phyloP scores from a whole-genome alignment of 2,888 invertebrate genomes.

The Tubulanus polymorphus region DNA sequence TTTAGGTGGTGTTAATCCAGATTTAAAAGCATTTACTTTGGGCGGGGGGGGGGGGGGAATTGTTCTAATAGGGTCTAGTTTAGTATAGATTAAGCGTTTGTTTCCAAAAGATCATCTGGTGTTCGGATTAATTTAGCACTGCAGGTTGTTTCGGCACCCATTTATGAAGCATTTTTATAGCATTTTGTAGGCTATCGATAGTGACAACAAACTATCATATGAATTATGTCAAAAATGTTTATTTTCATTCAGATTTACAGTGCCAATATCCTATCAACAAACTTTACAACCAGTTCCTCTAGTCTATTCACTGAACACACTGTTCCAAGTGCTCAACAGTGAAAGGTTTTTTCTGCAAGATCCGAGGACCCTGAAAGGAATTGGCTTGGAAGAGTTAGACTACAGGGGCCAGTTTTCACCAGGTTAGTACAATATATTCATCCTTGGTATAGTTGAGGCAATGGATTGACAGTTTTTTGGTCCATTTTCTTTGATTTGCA shows the following conservation, averaged over 20 bases:
- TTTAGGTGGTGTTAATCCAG: too few species aligned
- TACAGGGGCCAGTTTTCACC: conserved; percentile 41
- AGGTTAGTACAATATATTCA: conserved; percentile 24
- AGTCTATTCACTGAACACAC: conserved; percentile 52
- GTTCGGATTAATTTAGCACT: too few species aligned
- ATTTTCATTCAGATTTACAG: conserved; percentile 32
- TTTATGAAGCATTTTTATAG: too few species aligned
- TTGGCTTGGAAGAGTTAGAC: conserved; percentile 36
- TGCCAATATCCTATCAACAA: conserved; percentile 53
- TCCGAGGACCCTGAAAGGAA: conserved; percentile 26
- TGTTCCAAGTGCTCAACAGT: conserved; percentile 51
- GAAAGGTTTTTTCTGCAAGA: conserved; percentile 42
- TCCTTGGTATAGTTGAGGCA: neutral
- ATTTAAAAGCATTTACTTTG: too few species aligned
- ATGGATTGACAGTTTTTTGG: neutral
- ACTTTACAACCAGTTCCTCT: conserved; percentile 52
- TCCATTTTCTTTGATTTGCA: neutral
- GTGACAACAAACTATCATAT: too few species aligned
- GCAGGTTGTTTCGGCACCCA: too few species aligned
- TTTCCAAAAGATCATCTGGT: too few species aligned
- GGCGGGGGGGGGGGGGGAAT: too few species aligned
- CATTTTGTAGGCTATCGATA: too few species aligned
- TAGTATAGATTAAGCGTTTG: too few species aligned
- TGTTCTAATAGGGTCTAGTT: too few species aligned
- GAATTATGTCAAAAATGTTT: too few species aligned